Conservation (phyloP, 2,797 vertebrate genomes). For the Bryconaethiops microstoma region DNA sequence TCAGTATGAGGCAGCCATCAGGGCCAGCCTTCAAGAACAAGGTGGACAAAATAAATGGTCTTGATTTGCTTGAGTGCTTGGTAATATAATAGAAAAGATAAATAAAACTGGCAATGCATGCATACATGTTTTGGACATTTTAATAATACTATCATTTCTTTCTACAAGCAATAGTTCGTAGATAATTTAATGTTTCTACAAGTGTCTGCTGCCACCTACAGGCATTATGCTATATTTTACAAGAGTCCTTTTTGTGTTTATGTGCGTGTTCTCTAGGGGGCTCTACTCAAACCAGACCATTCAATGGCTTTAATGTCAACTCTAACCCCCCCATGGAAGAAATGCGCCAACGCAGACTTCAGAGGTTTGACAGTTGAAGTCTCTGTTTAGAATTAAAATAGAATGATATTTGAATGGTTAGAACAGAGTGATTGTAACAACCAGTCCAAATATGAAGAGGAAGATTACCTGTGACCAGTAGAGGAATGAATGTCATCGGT, state of each 20-base stretch:
- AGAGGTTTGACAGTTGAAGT: conserved; percentile 69
- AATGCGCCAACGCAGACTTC: conserved; percentile 67
- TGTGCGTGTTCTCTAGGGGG: conserved; percentile 58
- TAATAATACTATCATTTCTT: neutral
- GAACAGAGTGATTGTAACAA: neutral
- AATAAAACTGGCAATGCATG: neutral
- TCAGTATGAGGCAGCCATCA: conserved; percentile 84
- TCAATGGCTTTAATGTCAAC: conserved; percentile 58
- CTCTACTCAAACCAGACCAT: conserved; percentile 41
- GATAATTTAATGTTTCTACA: neutral
- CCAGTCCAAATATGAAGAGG: neutral
- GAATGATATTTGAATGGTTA: neutral
- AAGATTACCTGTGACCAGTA: neutral
- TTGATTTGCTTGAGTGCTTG: no score
- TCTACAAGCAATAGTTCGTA: neutral
- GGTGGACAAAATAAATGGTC: conserved; percentile 67
- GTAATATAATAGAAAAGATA: neutral
- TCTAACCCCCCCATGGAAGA: conserved; percentile 65
- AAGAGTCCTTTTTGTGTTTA: neutral
- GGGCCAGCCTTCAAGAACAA: conserved; percentile 84
- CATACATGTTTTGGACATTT: neutral
- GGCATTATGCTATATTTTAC: neutral
- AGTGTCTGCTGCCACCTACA: conserved; percentile 11
- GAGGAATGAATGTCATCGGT: neutral
- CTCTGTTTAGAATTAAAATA: neutral